phyloP scores from a whole-genome alignment of 2,113 vertebrate genomes.

The Piaya cayana region DNA sequence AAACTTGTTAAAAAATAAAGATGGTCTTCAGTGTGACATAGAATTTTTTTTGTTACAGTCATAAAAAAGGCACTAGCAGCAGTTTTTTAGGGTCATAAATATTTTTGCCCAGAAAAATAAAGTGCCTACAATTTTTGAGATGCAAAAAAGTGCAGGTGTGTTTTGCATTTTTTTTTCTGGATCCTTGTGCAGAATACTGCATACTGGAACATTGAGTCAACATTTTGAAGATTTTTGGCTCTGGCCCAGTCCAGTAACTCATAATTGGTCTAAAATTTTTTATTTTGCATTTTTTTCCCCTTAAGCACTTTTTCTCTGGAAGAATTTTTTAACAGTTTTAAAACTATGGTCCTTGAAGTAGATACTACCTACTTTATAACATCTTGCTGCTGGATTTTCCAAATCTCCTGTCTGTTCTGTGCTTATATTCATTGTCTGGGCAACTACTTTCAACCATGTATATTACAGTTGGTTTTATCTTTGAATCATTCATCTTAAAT shows the following conservation, averaged over 20 bases:
- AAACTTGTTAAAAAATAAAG: not conserved
- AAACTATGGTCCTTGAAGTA: not conserved
- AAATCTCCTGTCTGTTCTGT: not conserved
- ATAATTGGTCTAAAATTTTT: not conserved
- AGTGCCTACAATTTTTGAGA: not conserved
- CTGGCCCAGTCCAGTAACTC: not conserved
- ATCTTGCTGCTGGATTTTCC: not conserved
- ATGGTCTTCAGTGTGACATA: not conserved
- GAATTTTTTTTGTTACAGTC: not conserved
- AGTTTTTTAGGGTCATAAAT: not conserved
- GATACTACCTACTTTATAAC: not conserved
- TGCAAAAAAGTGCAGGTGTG: rapidly evolving
- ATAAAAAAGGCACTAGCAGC: not conserved
- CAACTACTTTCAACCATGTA: not conserved
- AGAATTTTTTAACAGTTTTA: not conserved
- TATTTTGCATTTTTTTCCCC: not conserved
- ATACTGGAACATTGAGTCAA: not conserved
- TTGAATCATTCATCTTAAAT: constrained; percentile 4
- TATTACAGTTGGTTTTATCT: not conserved
- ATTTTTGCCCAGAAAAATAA: not conserved
- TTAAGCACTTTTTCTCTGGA: not conserved
- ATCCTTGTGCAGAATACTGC: not conserved
- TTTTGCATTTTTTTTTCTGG: not conserved
- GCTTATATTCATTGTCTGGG: not conserved
- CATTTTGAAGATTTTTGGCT: not conserved